phyloP scores from a whole-genome alignment of 2,888 invertebrate species.

The Eupithecia pulchellata region DNA sequence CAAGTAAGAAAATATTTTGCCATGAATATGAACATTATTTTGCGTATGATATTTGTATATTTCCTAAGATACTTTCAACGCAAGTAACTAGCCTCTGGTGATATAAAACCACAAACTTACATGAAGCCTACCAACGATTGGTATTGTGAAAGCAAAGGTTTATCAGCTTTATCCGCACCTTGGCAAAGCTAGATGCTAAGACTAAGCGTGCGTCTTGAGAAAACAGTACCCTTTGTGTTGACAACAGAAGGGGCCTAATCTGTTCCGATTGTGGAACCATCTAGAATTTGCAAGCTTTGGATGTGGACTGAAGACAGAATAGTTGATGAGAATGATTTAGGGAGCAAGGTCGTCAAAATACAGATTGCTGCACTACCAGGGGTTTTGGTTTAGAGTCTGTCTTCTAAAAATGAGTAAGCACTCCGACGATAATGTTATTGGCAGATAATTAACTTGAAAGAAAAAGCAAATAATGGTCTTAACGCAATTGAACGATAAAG shows the following conservation, averaged over 20 bases:
- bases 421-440: background rate
- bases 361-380: background rate
- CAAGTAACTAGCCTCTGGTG: background rate
- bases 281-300: slow-evolving; percentile 25
- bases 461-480: background rate
- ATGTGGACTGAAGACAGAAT: slow-evolving; percentile 32
- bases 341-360: slow-evolving; percentile 2
- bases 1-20: too few relatives aligned
- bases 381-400: background rate
- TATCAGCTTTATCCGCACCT: background rate
- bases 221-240: slow-evolving; percentile 10
- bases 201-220: slow-evolving; percentile 4
- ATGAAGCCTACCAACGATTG: background rate
- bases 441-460: background rate
- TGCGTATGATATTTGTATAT: too few relatives aligned
- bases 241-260: slow-evolving; percentile 12
- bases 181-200: background rate
- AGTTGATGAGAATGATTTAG: slow-evolving; percentile 25
- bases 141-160: background rate
- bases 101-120: background rate
- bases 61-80: background rate
- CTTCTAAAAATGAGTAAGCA: background rate
- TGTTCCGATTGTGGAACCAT: slow-evolving; percentile 19
- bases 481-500: background rate
- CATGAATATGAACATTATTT: too few relatives aligned